A percentile compares a stretch with the other conserved stretches of the same genome.
Evolutionary conservation across 2,888 invertebrate species (phyloP).

Genomic region (Automeris io): DNA sequence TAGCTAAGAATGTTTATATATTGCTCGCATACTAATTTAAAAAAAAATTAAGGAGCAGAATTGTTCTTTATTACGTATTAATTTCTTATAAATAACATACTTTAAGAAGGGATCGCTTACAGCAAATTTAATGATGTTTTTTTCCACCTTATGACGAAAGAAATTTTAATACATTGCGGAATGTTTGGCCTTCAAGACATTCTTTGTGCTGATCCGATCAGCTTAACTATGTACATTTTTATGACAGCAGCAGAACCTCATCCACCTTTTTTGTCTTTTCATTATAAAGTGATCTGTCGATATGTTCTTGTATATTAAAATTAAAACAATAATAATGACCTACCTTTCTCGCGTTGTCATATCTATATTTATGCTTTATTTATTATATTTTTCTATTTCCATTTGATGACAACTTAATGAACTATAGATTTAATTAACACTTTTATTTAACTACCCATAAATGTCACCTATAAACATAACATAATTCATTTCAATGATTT

Average conservation of each 20-base stretch:
- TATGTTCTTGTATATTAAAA: conserved; percentile 35
- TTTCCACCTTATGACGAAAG: conserved; percentile 23
- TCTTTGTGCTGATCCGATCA: conserved; percentile 41
- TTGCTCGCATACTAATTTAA: neutral
- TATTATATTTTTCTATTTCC: conserved; percentile 45
- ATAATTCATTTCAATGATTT: conserved; percentile 54
- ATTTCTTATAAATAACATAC: neutral
- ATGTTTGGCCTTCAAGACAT: conserved; percentile 39
- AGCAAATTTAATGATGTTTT: conserved; percentile 12
- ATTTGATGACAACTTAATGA: conserved; percentile 40
- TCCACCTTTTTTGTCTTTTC: conserved; percentile 36
- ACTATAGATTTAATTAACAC: conserved; percentile 62
- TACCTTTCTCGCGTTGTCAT: too few species aligned
- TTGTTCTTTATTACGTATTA: neutral
- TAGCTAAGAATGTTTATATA: neutral
- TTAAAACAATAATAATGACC: too few species aligned
- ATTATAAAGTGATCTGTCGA: conserved; percentile 43
- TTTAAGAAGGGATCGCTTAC: neutral
- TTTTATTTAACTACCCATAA: conserved; percentile 51
- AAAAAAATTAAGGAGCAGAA: neutral
- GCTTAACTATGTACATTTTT: conserved; percentile 50
- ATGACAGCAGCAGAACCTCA: conserved; percentile 40
- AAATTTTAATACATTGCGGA: conserved; percentile 37
- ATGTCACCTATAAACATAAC: conserved; percentile 56
- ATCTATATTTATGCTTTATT: conserved; percentile 36